Evolutionary conservation across 2,797 vertebrate genomes (phyloP), one percentile per base, ranked within the genome.

Genomic region (Parambassis ranga): DNA sequence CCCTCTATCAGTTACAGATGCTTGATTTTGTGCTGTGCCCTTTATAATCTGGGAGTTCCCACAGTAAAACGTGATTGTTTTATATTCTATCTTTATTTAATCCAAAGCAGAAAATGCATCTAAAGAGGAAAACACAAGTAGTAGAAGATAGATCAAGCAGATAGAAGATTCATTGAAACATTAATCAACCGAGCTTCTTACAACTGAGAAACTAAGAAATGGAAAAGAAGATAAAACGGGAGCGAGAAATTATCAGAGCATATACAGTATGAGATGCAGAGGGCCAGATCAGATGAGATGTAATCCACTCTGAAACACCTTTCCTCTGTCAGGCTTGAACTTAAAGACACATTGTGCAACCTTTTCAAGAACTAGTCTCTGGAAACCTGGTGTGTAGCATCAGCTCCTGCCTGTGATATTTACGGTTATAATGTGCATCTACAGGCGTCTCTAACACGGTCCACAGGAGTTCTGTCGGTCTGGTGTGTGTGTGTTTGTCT

Each of bases 401-500:
- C 49, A 28, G 47, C 19, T 38, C 19, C 31, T 37, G 5, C 14
- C 30, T 51, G 20, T 31, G 58, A 47, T 37, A 22, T 14, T 59
- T 8, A 7, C 6, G 24, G 50, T 33, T 51, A 44, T 43, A 11
- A 27, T 44, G 55, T 56, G 18, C 33, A 47, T 49, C 27, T 15
- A 15, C 6, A 14, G 9, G 27, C 26, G 28, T 35, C 31, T 74
- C 6, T 22, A 8, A 39, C 56, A 11, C n/a, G 13, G 27, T 38
- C 10, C 28, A 9, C 52, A 64, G 37, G 52, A 46, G 22, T 20
- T 33, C 10, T 56, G 44, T 47, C 31, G 35, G 47, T 37, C 63
- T 33, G 37, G 15, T 50, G 43, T 30, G 20, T 63, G 33, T 31
- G 37, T n/a, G n/a, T n/a, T n/a, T n/a, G n/a, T n/a, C n/a, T n/a